phyloP scores from a whole-genome alignment of 92 coral and sea anemone genomes.

The Siderastrea siderea region DNA sequence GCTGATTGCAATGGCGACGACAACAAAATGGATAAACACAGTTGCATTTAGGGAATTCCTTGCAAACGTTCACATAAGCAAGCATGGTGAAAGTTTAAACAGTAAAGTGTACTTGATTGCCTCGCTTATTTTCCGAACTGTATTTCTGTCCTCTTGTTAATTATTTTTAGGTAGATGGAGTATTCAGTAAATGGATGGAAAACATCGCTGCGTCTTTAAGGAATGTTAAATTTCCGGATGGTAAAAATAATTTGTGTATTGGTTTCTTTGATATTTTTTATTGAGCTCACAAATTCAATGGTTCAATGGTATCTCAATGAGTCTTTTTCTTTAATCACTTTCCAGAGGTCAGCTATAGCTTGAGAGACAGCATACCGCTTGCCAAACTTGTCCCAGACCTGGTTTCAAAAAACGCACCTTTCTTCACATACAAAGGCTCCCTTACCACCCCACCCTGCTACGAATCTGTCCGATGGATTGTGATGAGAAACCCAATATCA shows the following conservation, averaged over 20 bases:
- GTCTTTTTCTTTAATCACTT: too few relatives aligned
- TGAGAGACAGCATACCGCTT: not conserved
- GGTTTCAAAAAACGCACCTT: conserved; percentile 21
- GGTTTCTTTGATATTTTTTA: not conserved
- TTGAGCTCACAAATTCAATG: not conserved
- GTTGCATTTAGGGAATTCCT: too few relatives aligned
- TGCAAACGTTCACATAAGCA: too few relatives aligned
- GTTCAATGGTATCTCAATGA: too few relatives aligned
- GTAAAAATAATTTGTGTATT: not conserved
- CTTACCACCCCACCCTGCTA: conserved; percentile 87
- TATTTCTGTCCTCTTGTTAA: not conserved
- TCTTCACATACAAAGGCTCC: conserved; percentile 86
- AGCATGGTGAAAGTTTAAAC: too few relatives aligned
- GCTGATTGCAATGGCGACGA: too few relatives aligned
- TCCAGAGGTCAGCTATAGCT: not conserved
- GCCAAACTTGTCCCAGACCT: conserved; percentile 21
- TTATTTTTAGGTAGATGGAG: conserved; percentile 20
- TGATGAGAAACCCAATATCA: conserved; percentile 64
- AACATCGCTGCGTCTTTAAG: conserved; percentile 1
- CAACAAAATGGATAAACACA: too few relatives aligned
- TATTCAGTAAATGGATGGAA: conserved; percentile 29
- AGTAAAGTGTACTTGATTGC: too few relatives aligned
- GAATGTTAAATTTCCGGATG: not conserved
- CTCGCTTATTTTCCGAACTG: not conserved
- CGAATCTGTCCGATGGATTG: conserved; percentile 84